Percentiles rank a stretch among this genome's conserved stretches.
Evolutionary conservation across 2,797 vertebrate genomes (phyloP).

Genomic region (Leptoclinus maculatus): DNA sequence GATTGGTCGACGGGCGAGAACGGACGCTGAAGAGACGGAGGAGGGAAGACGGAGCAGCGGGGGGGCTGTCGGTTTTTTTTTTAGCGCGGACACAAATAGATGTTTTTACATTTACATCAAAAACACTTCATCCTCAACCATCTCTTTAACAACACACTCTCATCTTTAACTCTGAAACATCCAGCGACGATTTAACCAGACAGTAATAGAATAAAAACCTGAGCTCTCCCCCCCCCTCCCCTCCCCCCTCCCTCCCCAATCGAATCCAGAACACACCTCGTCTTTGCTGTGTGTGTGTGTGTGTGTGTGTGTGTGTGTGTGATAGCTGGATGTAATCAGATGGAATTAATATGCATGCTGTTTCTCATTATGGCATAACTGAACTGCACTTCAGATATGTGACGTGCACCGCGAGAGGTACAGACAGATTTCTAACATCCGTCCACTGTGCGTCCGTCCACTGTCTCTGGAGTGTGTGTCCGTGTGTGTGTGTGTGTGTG

Average conservation of each 20-base stretch:
- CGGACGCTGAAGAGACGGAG: neutral
- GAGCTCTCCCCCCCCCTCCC: slow-evolving; percentile 16
- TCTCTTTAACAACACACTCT: slow-evolving; percentile 5
- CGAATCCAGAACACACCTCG: slow-evolving; percentile 74
- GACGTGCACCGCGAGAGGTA: slow-evolving; percentile 51
- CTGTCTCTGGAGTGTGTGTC: slow-evolving; percentile 13
- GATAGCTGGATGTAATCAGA: slow-evolving; percentile 80
- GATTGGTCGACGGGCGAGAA: slow-evolving; percentile 20
- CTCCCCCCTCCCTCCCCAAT: slow-evolving; percentile 57
- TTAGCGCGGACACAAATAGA: no score
- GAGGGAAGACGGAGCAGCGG: neutral
- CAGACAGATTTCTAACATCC: slow-evolving; percentile 54
- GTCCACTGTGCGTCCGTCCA: no score
- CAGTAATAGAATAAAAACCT: slow-evolving; percentile 70
- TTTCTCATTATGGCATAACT: slow-evolving; percentile 83
- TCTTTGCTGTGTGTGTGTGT: slow-evolving; percentile 38
- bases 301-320: slow-evolving; percentile 27
- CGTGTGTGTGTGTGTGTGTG: slow-evolving; percentile 2
- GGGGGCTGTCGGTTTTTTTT: neutral
- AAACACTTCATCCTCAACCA: neutral
- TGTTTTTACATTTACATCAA: neutral
- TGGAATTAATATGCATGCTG: slow-evolving; percentile 84
- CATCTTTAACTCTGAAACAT: slow-evolving; percentile 15
- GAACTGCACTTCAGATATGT: slow-evolving; percentile 76
- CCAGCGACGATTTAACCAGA: slow-evolving; percentile 51